phyloP scores from a whole-genome alignment of 2,797 vertebrate species.

The Myotis findleyi region DNA sequence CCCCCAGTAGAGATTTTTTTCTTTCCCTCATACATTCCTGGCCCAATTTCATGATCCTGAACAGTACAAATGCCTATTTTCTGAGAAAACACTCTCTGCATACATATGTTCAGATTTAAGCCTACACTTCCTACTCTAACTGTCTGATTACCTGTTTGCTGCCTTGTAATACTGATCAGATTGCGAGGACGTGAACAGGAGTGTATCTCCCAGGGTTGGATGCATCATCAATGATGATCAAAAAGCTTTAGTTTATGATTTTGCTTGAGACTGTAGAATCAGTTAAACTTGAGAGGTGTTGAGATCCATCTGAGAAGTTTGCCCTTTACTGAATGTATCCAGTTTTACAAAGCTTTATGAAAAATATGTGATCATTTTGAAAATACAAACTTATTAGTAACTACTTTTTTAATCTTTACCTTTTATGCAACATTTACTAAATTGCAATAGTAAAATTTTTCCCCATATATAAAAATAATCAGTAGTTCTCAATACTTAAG shows the following conservation, averaged over 20 bases:
- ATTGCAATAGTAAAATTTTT: neutral
- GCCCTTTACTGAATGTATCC: neutral
- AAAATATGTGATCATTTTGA: constrained; percentile 6
- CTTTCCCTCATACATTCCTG: neutral
- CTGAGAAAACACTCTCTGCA: neutral
- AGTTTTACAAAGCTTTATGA: constrained; percentile 6
- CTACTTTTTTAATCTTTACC: neutral
- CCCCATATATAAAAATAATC: neutral
- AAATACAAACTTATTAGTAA: neutral
- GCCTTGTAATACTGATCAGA: neutral
- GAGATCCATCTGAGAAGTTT: neutral
- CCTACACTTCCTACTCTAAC: neutral
- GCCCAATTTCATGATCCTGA: neutral
- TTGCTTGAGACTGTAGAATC: neutral
- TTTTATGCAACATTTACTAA: neutral
- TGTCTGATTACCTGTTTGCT: neutral
- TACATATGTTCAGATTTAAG: neutral
- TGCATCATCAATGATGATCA: neutral
- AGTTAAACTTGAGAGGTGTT: neutral
- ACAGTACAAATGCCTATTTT: neutral
- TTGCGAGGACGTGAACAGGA: neutral
- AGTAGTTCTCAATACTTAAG: constrained; percentile 21
- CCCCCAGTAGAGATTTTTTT: neutral
- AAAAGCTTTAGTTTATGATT: neutral
- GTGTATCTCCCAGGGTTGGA: neutral